Conservation (phyloP, 2,888 invertebrate species). For the Eristalis arbustorum region DNA sequence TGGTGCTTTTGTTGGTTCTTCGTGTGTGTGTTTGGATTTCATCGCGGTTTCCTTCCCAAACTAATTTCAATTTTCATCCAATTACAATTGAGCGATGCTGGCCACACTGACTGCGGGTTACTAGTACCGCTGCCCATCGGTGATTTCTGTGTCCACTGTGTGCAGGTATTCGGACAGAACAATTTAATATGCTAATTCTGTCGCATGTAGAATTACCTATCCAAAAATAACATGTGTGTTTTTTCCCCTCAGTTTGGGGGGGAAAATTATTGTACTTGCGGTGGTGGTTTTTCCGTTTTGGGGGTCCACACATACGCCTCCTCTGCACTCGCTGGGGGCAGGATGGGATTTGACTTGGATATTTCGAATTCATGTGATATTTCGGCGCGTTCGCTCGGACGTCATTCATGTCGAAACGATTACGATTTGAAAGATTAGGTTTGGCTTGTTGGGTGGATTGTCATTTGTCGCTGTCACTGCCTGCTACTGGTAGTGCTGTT, state of each 20-base stretch:
- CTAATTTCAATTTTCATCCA: slow-evolving; percentile 11
- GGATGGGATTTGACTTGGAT: neutral
- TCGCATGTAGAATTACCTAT: slow-evolving; percentile 50
- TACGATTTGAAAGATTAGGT: slow-evolving; percentile 61
- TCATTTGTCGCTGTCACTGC: slow-evolving; percentile 37
- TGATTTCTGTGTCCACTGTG: slow-evolving; percentile 10
- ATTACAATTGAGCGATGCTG: slow-evolving; percentile 26
- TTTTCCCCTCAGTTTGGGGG: neutral
- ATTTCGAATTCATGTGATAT: neutral
- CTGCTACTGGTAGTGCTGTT: neutral
- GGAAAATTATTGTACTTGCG: slow-evolving; percentile 14
- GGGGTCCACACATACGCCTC: neutral
- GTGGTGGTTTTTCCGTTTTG: slow-evolving; percentile 59
- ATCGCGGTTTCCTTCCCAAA: neutral
- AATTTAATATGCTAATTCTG: slow-evolving; percentile 61
- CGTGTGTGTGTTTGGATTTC: neutral
- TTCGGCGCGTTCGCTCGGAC: slow-evolving; percentile 8
- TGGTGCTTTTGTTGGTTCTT: slow-evolving; percentile 1
- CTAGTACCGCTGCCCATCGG: too few species aligned
- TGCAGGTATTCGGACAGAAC: slow-evolving; percentile 53
- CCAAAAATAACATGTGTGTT: slow-evolving; percentile 25
- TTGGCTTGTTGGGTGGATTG: slow-evolving; percentile 37
- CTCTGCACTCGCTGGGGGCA: neutral
- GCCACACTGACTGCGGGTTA: slow-evolving; percentile 27
- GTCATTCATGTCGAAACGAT: slow-evolving; percentile 63